Evolutionary conservation across 2,888 invertebrate species (phyloP).

Genomic region (Agrochola lota): DNA sequence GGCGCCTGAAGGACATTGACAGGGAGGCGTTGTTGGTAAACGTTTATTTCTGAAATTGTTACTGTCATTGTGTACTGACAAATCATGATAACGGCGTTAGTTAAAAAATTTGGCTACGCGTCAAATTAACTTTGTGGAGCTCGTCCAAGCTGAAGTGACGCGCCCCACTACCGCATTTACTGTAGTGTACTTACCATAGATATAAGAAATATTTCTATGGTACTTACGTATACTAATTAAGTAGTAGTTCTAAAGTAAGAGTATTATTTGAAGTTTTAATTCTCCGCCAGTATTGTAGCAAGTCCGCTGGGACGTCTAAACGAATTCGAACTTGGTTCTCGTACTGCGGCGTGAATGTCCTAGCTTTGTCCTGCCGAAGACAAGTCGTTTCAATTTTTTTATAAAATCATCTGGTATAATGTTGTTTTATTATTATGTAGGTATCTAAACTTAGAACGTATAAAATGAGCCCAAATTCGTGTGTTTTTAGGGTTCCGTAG

Average conservation of each 20-base stretch:
- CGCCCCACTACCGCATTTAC: no score
- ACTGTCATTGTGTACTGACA: background rate
- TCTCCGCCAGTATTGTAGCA: constrained; percentile 7
- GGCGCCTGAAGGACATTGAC: background rate
- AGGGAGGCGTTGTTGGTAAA: background rate
- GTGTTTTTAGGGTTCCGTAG: no score
- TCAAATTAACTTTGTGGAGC: no score
- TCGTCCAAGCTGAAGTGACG: no score
- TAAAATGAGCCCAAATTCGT: constrained; percentile 26
- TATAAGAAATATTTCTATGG: no score
- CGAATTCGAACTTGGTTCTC: constrained; percentile 23
- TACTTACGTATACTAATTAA: no score
- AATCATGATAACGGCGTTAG: background rate
- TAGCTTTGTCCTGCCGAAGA: constrained; percentile 46
- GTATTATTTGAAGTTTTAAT: background rate
- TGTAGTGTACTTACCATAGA: no score
- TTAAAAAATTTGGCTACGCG: background rate
- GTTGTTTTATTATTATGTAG: background rate
- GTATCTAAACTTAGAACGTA: constrained; percentile 1
- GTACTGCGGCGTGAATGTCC: constrained; percentile 37
- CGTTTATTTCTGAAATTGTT: background rate
- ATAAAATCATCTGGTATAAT: constrained; percentile 9
- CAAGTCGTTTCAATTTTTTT: constrained; percentile 16
- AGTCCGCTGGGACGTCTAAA: constrained; percentile 22
- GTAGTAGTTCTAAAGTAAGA: no score